Evolutionary conservation across 2,888 invertebrate species (phyloP).

Genomic region (Drosophila leonis): DNA sequence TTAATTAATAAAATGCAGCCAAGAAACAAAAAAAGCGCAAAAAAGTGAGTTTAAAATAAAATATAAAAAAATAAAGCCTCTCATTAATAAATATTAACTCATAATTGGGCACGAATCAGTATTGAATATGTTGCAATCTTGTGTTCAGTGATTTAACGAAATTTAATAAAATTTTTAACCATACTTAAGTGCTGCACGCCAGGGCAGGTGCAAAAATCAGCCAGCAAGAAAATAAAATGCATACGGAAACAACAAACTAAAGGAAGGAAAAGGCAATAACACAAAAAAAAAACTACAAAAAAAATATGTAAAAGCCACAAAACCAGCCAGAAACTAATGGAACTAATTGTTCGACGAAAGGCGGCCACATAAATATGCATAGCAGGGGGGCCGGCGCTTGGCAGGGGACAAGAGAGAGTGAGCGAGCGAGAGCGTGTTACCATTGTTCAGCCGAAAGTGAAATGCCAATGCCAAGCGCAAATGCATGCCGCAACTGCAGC

Average conservation of each 20-base stretch:
- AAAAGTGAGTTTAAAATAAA: constrained; percentile 26
- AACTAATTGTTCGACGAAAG: constrained; percentile 77
- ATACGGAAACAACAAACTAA: constrained; percentile 65
- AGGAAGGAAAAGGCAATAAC: constrained; percentile 72
- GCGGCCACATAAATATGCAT: constrained; percentile 63
- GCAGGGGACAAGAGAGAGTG: background rate
- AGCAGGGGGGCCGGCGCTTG: background rate
- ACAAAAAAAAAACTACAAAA: constrained; percentile 28
- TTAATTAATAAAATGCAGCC: constrained; percentile 58
- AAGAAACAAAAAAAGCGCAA: constrained; percentile 15
- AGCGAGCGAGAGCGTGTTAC: background rate
- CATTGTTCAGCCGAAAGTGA: constrained; percentile 71
- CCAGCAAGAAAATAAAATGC: constrained; percentile 69
- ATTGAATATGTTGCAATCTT: constrained; percentile 34
- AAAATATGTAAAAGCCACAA: constrained; percentile 33
- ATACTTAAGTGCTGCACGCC: constrained; percentile 58
- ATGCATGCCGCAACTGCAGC: constrained; percentile 36
- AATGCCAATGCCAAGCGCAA: constrained; percentile 76
- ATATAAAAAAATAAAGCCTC: constrained; percentile 30
- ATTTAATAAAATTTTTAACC: constrained; percentile 55
- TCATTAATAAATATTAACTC: constrained; percentile 76
- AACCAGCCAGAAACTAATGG: constrained; percentile 69
- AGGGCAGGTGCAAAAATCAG: constrained; percentile 49
- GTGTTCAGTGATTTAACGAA: constrained; percentile 50
- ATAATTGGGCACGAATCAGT: constrained; percentile 62